phyloP scores from a whole-genome alignment of 2,888 invertebrate genomes.

The Tortrix viridana region DNA sequence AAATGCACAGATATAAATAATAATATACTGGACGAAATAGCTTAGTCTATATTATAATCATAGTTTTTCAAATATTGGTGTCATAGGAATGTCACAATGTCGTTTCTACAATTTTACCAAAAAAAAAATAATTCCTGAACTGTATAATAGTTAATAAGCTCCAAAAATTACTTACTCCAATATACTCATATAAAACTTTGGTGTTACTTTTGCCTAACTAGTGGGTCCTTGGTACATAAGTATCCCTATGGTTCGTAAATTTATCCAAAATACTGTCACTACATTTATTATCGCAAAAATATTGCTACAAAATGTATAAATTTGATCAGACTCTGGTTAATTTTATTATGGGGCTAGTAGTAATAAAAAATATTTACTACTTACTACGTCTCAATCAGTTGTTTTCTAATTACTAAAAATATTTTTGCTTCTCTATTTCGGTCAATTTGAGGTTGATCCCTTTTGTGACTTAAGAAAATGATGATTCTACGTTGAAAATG shows the following conservation, averaged over 20 bases:
- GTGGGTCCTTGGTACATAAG: slow-evolving; percentile 67
- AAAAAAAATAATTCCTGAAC: slow-evolving; percentile 43
- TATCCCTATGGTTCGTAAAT: slow-evolving; percentile 67
- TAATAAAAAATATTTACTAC: slow-evolving; percentile 46
- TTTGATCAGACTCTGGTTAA: slow-evolving; percentile 63
- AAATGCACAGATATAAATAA: slow-evolving; percentile 45
- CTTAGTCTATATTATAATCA: slow-evolving; percentile 65
- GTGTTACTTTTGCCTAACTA: slow-evolving; percentile 77
- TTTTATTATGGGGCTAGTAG: slow-evolving; percentile 50
- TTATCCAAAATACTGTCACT: slow-evolving; percentile 78
- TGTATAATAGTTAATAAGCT: slow-evolving; percentile 70
- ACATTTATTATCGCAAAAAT: slow-evolving; percentile 73
- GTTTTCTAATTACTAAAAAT: not conserved
- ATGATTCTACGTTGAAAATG: slow-evolving; percentile 17
- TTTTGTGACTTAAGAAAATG: slow-evolving; percentile 23
- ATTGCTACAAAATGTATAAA: slow-evolving; percentile 72
- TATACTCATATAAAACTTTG: slow-evolving; percentile 67
- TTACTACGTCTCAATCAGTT: not conserved
- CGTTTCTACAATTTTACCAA: slow-evolving; percentile 18
- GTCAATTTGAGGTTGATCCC: slow-evolving; percentile 62
- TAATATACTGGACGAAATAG: slow-evolving; percentile 65
- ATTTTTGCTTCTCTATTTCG: slow-evolving; percentile 2
- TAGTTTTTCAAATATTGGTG: slow-evolving; percentile 49
- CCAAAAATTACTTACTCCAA: slow-evolving; percentile 62
- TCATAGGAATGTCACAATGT: slow-evolving; percentile 35